Percentiles rank a stretch among this genome's conserved stretches.
Conservation (phyloP, 2,797 vertebrate genomes). For the Mus spretus region DNA sequence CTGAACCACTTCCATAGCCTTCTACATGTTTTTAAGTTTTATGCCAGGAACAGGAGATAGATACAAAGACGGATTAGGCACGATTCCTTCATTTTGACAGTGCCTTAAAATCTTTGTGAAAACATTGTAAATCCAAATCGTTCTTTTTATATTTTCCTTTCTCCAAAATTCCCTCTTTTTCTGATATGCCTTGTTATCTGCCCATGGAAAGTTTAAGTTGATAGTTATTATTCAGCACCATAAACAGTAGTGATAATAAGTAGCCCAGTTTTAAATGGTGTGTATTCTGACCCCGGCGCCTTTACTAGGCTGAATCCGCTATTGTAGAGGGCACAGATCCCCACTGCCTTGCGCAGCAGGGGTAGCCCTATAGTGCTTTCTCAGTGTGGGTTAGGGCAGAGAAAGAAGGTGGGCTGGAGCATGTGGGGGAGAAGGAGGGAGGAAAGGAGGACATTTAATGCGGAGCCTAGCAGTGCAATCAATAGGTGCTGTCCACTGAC, state of each 20-base stretch:
- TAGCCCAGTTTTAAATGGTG: neutral
- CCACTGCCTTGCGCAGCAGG: neutral
- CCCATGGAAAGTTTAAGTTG: neutral
- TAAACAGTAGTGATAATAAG: neutral
- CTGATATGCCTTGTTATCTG: neutral
- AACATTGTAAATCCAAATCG: neutral
- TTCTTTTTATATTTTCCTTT: neutral
- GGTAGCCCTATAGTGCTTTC: neutral
- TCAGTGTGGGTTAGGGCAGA: neutral
- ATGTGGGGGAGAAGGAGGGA: neutral
- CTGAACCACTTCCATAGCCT: neutral
- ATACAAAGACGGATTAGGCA: fast-evolving
- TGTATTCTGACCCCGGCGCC: neutral
- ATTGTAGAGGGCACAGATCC: too few relatives aligned
- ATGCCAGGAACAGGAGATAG: neutral
- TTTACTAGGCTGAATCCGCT: fast-evolving
- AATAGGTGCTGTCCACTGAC: slow-evolving; percentile 10
- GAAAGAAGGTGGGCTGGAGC: too few relatives aligned
- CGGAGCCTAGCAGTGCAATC: neutral
- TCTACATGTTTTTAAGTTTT: neutral
- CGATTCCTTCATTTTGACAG: neutral
- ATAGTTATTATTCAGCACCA: neutral
- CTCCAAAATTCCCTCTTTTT: neutral
- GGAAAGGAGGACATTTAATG: neutral
- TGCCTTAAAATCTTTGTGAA: neutral